These are phyloP conservation scores for Mercenaria mercenaria DNA, from an alignment of 1,140 invertebrate genomes.

Conservation along the genomic window DNA sequence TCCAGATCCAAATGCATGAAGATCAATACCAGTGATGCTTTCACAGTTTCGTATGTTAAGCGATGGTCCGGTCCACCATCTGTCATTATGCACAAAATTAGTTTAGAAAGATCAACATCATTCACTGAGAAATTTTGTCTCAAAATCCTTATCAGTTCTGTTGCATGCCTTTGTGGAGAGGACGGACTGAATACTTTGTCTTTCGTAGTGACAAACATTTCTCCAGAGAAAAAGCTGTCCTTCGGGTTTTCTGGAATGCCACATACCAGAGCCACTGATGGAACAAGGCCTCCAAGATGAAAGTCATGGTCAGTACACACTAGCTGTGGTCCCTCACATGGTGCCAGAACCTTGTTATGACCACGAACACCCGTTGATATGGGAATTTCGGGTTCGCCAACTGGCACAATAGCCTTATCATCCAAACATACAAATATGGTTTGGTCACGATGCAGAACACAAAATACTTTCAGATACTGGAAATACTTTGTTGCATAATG, in stretches of 20 bases:
- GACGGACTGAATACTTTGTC: conserved; percentile 62
- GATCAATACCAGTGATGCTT: conserved; percentile 8
- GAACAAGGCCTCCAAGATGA: too few relatives aligned
- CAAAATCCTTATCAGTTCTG: too few relatives aligned
- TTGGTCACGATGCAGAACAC: background rate
- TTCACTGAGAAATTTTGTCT: background rate
- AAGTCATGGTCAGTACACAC: conserved; percentile 64
- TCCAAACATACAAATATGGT: conserved; percentile 1
- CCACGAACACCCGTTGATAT: conserved; percentile 48
- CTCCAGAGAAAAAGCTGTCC: conserved; percentile 48
- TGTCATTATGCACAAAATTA: conserved; percentile 5
- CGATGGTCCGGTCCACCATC: conserved; percentile 69
- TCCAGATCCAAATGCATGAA: conserved; percentile 62
- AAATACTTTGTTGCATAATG: background rate
- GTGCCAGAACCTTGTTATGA: conserved; percentile 40
- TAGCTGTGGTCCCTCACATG: background rate
- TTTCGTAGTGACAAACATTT: background rate
- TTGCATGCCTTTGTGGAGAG: conserved; percentile 43
- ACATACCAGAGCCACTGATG: conserved; percentile 50
- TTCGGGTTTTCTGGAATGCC: conserved; percentile 41
- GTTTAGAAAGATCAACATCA: background rate
- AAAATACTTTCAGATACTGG: conserved; percentile 3
- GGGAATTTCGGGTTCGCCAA: too few relatives aligned
- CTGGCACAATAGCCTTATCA: too few relatives aligned
- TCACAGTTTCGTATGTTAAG: background rate